phyloP scores from a whole-genome alignment of 2,113 vertebrate species.

The Macquaria ambigua region DNA sequence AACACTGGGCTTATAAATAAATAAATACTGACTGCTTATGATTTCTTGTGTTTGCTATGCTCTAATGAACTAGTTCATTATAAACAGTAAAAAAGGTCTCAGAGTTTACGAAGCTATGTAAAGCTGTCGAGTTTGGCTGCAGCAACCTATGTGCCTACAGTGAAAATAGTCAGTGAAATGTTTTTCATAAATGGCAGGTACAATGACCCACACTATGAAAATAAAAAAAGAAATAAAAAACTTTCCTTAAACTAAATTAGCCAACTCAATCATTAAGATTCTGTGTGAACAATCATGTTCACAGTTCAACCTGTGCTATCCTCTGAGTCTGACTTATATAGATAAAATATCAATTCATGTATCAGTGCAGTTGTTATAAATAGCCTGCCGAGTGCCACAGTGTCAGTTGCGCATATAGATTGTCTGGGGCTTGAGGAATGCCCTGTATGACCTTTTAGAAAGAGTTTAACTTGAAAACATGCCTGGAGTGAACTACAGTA shows the following conservation, averaged over 20 bases:
- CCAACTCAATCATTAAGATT: not conserved
- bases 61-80: not conserved
- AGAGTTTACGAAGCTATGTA: not conserved
- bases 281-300: not conserved
- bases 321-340: conserved; percentile 48
- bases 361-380: conserved; percentile 49
- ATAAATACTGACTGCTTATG: not conserved
- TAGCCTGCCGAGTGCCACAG: conserved; percentile 31
- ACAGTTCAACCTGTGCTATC: conserved; percentile 3
- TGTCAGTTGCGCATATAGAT: conserved; percentile 28
- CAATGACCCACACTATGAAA: not conserved
- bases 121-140: not conserved
- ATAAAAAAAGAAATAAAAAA: conserved; percentile 3
- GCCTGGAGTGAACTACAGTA: conserved; percentile 10
- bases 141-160: not conserved
- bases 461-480: conserved; percentile 49
- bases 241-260: not conserved
- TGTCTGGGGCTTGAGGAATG: conserved; percentile 15
- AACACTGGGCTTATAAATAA: not conserved
- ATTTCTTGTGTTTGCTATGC: not conserved
- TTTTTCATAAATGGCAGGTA: not conserved
- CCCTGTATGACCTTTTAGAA: conserved; percentile 36
- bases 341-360: conserved; percentile 42
- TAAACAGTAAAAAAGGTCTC: not conserved
- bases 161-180: not conserved